A percentile compares a stretch with the other conserved stretches of the same genome.
phyloP scores from a whole-genome alignment of 2,113 vertebrate genomes.

The Panthera uncia region DNA sequence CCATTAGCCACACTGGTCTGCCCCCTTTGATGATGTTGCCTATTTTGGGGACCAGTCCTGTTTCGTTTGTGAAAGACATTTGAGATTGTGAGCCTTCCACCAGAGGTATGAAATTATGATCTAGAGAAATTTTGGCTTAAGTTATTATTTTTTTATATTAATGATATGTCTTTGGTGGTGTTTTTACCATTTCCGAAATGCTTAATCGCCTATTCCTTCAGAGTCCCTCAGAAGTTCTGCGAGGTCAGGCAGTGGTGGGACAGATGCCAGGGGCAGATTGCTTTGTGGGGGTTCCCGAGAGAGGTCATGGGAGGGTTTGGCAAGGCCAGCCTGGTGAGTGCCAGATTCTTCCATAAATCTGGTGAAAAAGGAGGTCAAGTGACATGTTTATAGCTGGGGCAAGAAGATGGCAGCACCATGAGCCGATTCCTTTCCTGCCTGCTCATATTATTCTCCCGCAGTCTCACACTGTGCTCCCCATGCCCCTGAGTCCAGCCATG shows the following conservation, averaged over 20 bases:
- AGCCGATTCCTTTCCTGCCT: neutral
- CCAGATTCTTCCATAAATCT: neutral
- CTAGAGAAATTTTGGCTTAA: neutral
- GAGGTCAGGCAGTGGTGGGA: no score
- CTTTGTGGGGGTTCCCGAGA: neutral
- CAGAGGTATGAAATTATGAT: neutral
- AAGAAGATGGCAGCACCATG: neutral
- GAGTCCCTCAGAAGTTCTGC: neutral
- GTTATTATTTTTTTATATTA: neutral
- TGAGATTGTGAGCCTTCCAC: neutral
- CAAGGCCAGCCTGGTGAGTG: neutral
- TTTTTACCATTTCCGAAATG: neutral
- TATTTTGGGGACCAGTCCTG: neutral
- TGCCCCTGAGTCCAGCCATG: neutral
- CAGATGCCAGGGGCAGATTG: neutral
- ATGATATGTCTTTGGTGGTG: neutral
- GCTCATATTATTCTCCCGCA: neutral
- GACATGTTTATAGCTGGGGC: neutral
- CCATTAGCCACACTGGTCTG: neutral
- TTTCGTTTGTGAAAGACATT: neutral
- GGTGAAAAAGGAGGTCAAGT: neutral
- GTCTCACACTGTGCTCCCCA: fast-evolving
- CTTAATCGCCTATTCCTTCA: neutral
- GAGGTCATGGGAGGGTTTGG: fast-evolving
- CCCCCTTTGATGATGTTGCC: neutral